These are phyloP conservation scores for Hydrotaea diabolus DNA, from an alignment of 2,888 invertebrate species.

Conservation along the genomic window DNA sequence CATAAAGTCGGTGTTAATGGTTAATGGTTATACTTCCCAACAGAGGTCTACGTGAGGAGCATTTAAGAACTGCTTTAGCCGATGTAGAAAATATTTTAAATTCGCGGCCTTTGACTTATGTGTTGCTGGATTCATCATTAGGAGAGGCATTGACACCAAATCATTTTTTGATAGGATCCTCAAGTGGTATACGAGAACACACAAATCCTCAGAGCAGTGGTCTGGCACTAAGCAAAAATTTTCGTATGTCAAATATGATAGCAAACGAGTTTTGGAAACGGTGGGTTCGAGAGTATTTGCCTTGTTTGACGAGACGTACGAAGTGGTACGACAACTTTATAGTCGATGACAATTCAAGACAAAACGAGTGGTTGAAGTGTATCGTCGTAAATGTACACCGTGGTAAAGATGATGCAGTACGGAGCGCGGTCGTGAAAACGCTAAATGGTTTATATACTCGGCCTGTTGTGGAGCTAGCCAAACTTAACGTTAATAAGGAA, in stretches of 20 bases:
- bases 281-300: conserved; percentile 57
- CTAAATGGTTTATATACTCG: conserved; percentile 45
- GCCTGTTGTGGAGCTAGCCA: conserved; percentile 52
- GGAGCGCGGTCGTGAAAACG: conserved; percentile 59
- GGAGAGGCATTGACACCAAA: conserved; percentile 48
- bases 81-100: conserved; percentile 55
- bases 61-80: too few relatives aligned
- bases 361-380: conserved; percentile 57
- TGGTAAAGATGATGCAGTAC: conserved; percentile 50
- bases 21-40: conserved; percentile 52
- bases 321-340: conserved; percentile 55
- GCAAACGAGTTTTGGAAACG: conserved; percentile 60
- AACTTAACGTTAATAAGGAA: conserved; percentile 52
- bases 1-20: conserved; percentile 57
- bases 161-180: conserved; percentile 48
- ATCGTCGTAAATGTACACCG: conserved; percentile 50
- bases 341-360: conserved; percentile 56
- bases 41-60: not conserved
- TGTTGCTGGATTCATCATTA: conserved; percentile 46
- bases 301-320: conserved; percentile 42
- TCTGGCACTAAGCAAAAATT: too few relatives aligned
- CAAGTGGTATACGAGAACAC: conserved; percentile 34
- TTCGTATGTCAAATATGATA: too few relatives aligned
- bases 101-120: conserved; percentile 59
- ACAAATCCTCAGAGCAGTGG: not conserved